Evolutionary conservation across 2,113 vertebrate species (phyloP), one percentile per base, ranked within the genome.

Genomic region (Bostrychus sinensis): DNA sequence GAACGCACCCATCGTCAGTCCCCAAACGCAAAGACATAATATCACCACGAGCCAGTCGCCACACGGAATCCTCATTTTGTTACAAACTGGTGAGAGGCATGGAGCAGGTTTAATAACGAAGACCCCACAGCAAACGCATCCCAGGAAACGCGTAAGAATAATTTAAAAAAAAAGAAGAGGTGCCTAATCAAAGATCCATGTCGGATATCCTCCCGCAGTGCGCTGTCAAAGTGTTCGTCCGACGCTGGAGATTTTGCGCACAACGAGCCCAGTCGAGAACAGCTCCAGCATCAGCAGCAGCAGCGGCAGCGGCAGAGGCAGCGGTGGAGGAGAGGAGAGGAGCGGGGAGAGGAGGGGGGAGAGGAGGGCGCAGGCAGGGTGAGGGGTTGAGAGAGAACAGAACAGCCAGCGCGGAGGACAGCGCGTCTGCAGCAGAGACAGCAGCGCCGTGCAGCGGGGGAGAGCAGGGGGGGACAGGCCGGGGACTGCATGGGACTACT

Each of bases 31-130:
- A 70, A 93, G 95, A 91, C 46, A 51, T 8, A 96, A 95, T 74
- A 96, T 92, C 89, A 95, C 92, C 92, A 95, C 89, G 92, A 98
- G 91, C 89, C 94, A 95, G 86, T 88, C 91, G 89, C 92, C 89
- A 89, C 92, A 93, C 94, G 92, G 94, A 94, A 94, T 95, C 95
- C 94, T 95, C 96, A 98, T 98, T 92, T 96, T 95, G 92, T 89
- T 93, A 89, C 83, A 83, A 89, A 93, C 89, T 91, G 90, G 89
- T 92, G 91, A 93, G 91, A 94, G 91, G 90, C 95, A 96, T 96
- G 77, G 92, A 95, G 92, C 90, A 90, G 86, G 86, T 88, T 80
- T 68, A 57, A 34, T 2, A 67, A 72, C 37, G 77, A 79, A 62
- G 76, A 62, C 67, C 65, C 74, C 54, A 46, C 80, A 72, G 75